Base-by-base conservation (phyloP, 2,888 invertebrate genomes). In the Teleogryllus oceanicus region DNA sequence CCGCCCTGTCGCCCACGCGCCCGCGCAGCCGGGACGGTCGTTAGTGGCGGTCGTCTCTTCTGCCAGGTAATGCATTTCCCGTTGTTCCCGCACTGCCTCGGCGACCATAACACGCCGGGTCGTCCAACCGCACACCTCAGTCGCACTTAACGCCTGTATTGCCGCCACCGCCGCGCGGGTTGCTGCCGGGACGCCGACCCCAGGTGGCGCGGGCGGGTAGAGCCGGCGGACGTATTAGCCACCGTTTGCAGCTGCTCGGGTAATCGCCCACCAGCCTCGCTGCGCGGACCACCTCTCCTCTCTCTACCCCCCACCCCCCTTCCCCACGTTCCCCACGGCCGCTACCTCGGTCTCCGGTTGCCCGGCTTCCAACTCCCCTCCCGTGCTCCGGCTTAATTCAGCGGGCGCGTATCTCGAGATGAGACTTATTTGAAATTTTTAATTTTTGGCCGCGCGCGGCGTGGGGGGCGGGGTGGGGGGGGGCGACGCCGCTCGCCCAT, bases 351-450 rank as follows among this genome's bases (percentile, higher is more conserved):
- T 62, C 62, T 10, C 62, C 16, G 62, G 16, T 62, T n/a, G 13
- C 62, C 62, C n/a, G 11, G 62, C n/a, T 62, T 4, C 62, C 62
- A 62, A 18, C 62, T 11, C 5, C 62, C 62, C 13, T 62, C 62
- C 62, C 62, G n/a, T 16, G 16, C 62, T 5, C 62, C 16, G 13
- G 13, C 62, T 62, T 62, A 13, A 62, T 62, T 62, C 62, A 62
- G 62, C 62, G 11, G n/a, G 62, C 62, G 62, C 62, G 62, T n/a
- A 13, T 62, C 62, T 62, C 62, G 13, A n/a, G 62, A 62, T n/a
- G 62, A 62, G 62, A 62, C 62, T 62, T 62, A 62, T 62, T 62
- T 62, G 62, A 62, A 62, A 62, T 62, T 62, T 62, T 62, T 62
- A 62, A 62, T 62, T 62, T 62, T 62, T 62, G 16, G 16, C n/a